Base-by-base conservation (phyloP, 2,797 vertebrate genomes). In the Mormyrus proboscirostris region DNA sequence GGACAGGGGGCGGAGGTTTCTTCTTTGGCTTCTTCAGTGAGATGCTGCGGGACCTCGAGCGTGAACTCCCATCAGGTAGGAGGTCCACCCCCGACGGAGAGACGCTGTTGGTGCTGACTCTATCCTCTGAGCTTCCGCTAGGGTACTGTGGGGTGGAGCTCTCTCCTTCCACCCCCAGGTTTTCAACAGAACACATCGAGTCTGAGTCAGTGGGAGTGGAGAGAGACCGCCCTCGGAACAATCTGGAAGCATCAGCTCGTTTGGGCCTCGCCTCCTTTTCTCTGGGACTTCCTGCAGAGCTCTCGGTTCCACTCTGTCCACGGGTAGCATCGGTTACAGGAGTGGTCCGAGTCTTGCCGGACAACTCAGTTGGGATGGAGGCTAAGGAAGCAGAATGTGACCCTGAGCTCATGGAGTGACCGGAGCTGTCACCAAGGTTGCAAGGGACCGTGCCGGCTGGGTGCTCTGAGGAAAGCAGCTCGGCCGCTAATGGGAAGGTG, bases 21-120 rank as follows among this genome's bases (percentile, higher is more conserved):
- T 94, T 96, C 95, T 96, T 97, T 94, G 93, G 96, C 96, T 99
- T 99, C 93, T 92, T 97, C 92, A 98, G 95, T 38, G 94, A 96
- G 53, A 98, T 93, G 89, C 92, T 91, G 0, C 92, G 41, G 1
- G 93, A 90, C 53, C 91, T 89, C 47, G 90, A 90, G 16, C 91
- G 91, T 1, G 89, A 89, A n/a, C 90, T 90, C 4, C 91, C 90
- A n/a, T 92, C 92, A 1, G 91, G 91, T 65, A 92, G 91, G 0
- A 92, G 94, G 10, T 96, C 96, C 14, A 76, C 86, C 88, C 91
- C 91, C 8, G 92, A 92, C 22, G 93, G 89, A 0, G 93, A 95
- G 55, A 96, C 90, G 59, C 96, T 96, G 90, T 97, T 95, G 0
- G 95, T 96, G 90, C 92, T 97, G 92, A 94, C 93, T 88, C 51